Evolutionary conservation across 2,797 vertebrate genomes (phyloP).

Genomic region (Enteromius anoplus): DNA sequence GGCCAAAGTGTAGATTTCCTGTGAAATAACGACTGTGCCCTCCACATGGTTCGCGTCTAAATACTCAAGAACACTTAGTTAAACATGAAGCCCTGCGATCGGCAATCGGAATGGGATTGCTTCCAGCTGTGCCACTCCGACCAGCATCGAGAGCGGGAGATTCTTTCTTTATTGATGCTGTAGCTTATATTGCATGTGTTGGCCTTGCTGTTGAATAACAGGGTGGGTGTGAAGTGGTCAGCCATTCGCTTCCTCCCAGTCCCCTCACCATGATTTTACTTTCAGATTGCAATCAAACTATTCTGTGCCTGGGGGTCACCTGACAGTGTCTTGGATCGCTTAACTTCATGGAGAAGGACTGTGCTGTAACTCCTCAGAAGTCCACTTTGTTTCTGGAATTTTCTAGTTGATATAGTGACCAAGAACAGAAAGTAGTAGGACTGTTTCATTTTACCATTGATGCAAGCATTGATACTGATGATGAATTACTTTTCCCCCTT

Average conservation of each 20-base stretch:
- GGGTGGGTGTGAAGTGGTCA: slow-evolving; percentile 51
- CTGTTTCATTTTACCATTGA: slow-evolving; percentile 38
- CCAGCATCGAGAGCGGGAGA: slow-evolving; percentile 40
- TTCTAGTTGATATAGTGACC: neutral
- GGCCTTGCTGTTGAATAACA: slow-evolving; percentile 34
- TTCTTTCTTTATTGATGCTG: slow-evolving; percentile 35
- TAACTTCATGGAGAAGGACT: slow-evolving; percentile 41
- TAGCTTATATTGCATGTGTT: slow-evolving; percentile 32
- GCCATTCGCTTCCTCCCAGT: slow-evolving; percentile 16
- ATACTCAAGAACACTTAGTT: slow-evolving; percentile 63
- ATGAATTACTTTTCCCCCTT: neutral
- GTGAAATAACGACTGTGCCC: slow-evolving; percentile 76
- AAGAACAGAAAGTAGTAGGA: slow-evolving; percentile 4
- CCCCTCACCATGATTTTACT: slow-evolving; percentile 31
- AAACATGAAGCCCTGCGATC: slow-evolving; percentile 70
- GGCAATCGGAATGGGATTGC: slow-evolving; percentile 74
- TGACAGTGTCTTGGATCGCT: slow-evolving; percentile 46
- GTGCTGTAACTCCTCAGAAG: slow-evolving; percentile 31
- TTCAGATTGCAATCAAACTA: slow-evolving; percentile 39
- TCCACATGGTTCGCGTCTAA: slow-evolving; percentile 56
- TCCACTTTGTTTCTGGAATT: slow-evolving; percentile 19
- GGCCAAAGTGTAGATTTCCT: slow-evolving; percentile 82
- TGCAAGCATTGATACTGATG: neutral
- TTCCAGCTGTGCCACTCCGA: slow-evolving; percentile 71
- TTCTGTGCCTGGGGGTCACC: slow-evolving; percentile 34